These are phyloP conservation scores for Cynodonichthys magdalenae DNA, from an alignment of 2,797 vertebrate species.

Conservation along the genomic window DNA sequence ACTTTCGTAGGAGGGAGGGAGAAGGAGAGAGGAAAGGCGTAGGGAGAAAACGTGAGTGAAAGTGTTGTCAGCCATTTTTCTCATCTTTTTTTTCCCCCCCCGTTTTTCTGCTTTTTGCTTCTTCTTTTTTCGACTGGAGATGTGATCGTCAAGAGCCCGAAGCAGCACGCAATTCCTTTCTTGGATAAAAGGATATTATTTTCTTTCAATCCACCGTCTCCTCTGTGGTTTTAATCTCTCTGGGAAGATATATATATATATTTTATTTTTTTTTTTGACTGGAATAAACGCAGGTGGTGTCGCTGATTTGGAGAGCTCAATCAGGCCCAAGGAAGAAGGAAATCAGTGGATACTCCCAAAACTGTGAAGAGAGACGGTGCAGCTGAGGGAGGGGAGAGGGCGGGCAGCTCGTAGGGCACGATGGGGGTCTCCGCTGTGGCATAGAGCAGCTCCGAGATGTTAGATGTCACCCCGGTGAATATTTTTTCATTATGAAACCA, in stretches of 20 bases:
- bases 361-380: slow-evolving; percentile 69
- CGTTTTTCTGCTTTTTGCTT: slow-evolving; percentile 51
- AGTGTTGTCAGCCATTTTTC: slow-evolving; percentile 99
- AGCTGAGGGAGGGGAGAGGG: slow-evolving; percentile 46
- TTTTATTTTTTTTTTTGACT: slow-evolving; percentile 49
- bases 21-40: slow-evolving; percentile 53
- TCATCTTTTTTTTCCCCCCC: slow-evolving; percentile 64
- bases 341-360: slow-evolving; percentile 81
- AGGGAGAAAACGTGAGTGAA: slow-evolving; percentile 83
- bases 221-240: slow-evolving; percentile 35
- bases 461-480: slow-evolving; percentile 85
- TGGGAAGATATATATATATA: slow-evolving; percentile 57
- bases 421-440: slow-evolving; percentile 55
- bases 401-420: slow-evolving; percentile 54
- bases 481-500: slow-evolving; percentile 97
- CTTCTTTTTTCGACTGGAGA: slow-evolving; percentile 52
- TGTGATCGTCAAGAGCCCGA: slow-evolving; percentile 59
- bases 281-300: slow-evolving; percentile 58
- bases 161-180: slow-evolving; percentile 19
- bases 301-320: slow-evolving; percentile 40
- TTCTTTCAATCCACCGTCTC: neutral
- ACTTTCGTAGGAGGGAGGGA: slow-evolving; percentile 41
- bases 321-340: slow-evolving; percentile 58
- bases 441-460: slow-evolving; percentile 85
- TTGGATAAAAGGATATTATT: slow-evolving; percentile 48